Evolutionary conservation across 2,113 vertebrate genomes (phyloP).

Genomic region (Rhinolophus ferrumequinum): DNA sequence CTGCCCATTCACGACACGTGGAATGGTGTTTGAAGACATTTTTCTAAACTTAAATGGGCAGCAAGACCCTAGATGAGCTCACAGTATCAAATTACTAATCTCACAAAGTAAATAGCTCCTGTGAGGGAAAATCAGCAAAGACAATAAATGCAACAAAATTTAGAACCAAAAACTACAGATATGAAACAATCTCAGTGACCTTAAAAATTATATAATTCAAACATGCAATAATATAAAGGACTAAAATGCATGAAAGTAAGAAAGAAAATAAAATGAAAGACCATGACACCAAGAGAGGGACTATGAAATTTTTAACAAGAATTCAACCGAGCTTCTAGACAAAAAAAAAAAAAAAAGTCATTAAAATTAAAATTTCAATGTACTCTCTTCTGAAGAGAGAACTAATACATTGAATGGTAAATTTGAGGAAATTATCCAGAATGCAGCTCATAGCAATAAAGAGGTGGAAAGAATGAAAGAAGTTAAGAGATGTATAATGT

Average conservation of each 20-base stretch:
- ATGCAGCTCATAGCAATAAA: not conserved
- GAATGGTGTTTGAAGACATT: not conserved
- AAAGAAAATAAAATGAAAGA: not conserved
- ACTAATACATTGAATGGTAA: not conserved
- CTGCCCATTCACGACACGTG: rapidly evolving
- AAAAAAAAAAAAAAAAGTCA: not conserved
- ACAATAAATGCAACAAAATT: not conserved
- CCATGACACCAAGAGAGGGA: not conserved
- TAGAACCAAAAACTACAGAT: not conserved
- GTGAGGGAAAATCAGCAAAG: not conserved
- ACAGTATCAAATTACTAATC: not conserved
- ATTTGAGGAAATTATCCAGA: not conserved
- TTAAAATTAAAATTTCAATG: conserved; percentile 35
- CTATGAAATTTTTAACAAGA: not conserved
- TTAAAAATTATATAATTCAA: not conserved
- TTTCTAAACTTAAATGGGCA: not conserved
- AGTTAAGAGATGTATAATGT: not conserved
- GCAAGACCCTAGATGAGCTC: not conserved
- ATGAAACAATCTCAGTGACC: not conserved
- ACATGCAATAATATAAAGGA: not conserved
- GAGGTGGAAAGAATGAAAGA: not conserved
- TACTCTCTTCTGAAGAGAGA: not conserved
- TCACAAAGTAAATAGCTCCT: not conserved
- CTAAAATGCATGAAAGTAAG: not conserved
- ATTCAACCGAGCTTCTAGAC: not conserved